These are phyloP conservation scores for roundworm (Caenorhabditis elegans) DNA, from an alignment of 1,140 invertebrate species.

Conservation along the genomic window WBcel235 BX284604.4:8084501-8085000, in stretches of 20 bases:
- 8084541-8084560: too few species aligned
- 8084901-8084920: background rate
- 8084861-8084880: constrained; percentile 40
- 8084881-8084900: background rate
- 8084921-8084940: background rate
- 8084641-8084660: too few species aligned
- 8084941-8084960: background rate
- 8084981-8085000: too few species aligned
- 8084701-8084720: background rate
- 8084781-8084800: constrained; percentile 36
- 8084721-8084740: too few species aligned
- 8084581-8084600: too few species aligned
- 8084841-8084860: constrained; percentile 43
- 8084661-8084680: too few species aligned
- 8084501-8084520: too few species aligned
- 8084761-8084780: constrained; percentile 39
- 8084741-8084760: constrained; percentile 40
- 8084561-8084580: too few species aligned
- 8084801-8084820: constrained; percentile 43
- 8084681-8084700: background rate
- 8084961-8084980: too few species aligned
- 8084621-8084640: too few species aligned
- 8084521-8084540: too few species aligned
- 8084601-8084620: too few species aligned
- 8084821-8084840: constrained; percentile 42